These are phyloP conservation scores for Phoxinus phoxinus DNA, from an alignment of 2,113 vertebrate genomes.

Conservation along the genomic window DNA sequence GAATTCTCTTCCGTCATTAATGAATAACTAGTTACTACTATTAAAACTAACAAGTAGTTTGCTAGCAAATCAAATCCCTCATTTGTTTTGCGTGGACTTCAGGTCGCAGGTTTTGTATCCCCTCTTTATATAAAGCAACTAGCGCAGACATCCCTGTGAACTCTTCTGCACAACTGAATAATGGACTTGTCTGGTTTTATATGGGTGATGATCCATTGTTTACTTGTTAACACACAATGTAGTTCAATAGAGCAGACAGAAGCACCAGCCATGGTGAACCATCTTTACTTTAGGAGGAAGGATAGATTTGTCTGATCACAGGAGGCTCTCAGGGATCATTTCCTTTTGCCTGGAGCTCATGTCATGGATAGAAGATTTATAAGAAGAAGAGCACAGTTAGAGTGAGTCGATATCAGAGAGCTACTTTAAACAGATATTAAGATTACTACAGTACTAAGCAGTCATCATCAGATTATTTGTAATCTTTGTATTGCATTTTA, in stretches of 20 bases:
- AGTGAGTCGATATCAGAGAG: not conserved
- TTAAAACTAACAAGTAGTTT: too few relatives aligned
- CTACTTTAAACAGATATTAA: too few relatives aligned
- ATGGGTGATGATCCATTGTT: not conserved
- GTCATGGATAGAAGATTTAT: not conserved
- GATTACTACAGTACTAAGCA: too few relatives aligned
- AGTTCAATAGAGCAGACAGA: not conserved
- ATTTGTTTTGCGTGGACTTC: too few relatives aligned
- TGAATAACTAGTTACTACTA: too few relatives aligned
- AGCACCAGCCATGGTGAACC: not conserved
- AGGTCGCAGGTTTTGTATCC: not conserved
- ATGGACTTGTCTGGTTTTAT: not conserved
- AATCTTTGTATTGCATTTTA: too few relatives aligned
- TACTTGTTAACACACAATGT: not conserved
- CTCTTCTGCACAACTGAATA: not conserved
- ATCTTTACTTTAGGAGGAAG: not conserved
- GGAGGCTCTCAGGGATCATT: not conserved
- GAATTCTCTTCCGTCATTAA: too few relatives aligned
- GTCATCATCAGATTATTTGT: too few relatives aligned
- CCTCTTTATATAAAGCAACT: not conserved
- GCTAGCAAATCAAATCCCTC: too few relatives aligned
- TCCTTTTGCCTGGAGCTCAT: not conserved
- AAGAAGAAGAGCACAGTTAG: not conserved
- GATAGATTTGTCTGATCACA: not conserved
- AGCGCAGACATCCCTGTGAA: not conserved